Percentiles rank a stretch among this genome's conserved stretches.
Conservation (phyloP, 2,797 vertebrate species). For the Cephalopachus bancanus region DNA sequence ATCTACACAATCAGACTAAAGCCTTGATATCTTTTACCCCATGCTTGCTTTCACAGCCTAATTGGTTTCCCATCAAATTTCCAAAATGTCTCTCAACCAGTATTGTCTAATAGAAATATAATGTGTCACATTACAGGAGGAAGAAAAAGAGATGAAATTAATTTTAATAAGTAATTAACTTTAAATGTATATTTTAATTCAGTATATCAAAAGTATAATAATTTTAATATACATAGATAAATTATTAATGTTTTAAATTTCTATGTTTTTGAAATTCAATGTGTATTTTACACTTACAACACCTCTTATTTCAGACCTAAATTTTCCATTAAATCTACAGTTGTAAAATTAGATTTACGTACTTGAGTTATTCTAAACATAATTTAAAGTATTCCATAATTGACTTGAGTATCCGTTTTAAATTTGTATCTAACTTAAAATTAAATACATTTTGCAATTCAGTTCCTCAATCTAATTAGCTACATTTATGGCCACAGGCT, state of each 20-base stretch:
- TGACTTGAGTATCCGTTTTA: neutral
- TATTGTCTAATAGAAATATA: neutral
- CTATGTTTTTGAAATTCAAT: neutral
- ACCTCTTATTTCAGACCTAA: neutral
- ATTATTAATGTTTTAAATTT: slow-evolving; percentile 17
- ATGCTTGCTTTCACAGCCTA: neutral
- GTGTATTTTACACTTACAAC: neutral
- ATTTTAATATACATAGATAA: neutral
- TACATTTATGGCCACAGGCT: neutral
- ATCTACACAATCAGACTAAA: neutral
- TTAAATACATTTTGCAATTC: neutral
- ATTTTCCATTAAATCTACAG: neutral
- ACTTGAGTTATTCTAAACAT: neutral
- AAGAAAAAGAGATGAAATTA: neutral
- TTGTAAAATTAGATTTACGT: neutral
- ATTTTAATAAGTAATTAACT: slow-evolving; percentile 18
- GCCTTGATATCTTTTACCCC: neutral
- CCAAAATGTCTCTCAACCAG: neutral
- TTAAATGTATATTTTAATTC: neutral
- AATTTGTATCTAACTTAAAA: neutral
- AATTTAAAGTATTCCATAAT: neutral
- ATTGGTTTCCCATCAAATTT: neutral
- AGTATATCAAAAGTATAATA: neutral
- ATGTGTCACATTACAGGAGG: neutral
- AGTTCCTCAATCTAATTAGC: neutral